Evolutionary conservation across 2,797 vertebrate species (phyloP), one percentile per base, ranked within the genome.

Genomic region (Lepilemur ruficaudatus): DNA sequence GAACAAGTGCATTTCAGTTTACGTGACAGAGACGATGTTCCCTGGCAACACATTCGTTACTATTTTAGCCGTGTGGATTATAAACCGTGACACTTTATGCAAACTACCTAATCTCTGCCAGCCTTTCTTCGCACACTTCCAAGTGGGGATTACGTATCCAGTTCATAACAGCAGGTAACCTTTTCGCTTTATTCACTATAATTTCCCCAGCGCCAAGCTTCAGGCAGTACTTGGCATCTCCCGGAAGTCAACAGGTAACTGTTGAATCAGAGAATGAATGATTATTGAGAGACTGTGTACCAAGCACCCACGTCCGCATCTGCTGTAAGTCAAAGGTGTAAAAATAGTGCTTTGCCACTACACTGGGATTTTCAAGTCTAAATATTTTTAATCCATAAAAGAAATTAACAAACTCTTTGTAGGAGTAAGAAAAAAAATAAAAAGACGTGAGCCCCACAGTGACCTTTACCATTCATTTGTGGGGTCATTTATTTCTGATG

Each of bases 401-500:
- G 81, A 95, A 93, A 92, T 80, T 95, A 75, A 93, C 94, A 97
- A 85, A 95, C 80, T 28, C 43, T 96, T 96, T 97, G 80, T 76
- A 97, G 76, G 97, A 98, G 93, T 83, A 94, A 67, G 81, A 82
- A 83, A 97, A 96, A 87, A 18, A 52, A 52, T 15, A 50, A 18
- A 52, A 52, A 52, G 95, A 89, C 93, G 59, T 89, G 73, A 89
- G 97, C 72, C 94, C 94, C 93, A 11, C 41, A 98, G 97, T 96
- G 98, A 98, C 97, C 95, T 98, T 98, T 97, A 92, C 97, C 97
- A 96, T 97, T 98, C 88, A 97, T 97, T 98, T 98, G 97, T 78
- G 93, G 81, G 97, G 97, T 98, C 95, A 97, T 98, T 98, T 97
- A 94, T 98, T 97, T 98, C 96, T 96, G 92, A 89, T 97, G 91